Percentiles rank a stretch among this genome's conserved stretches.
These are phyloP conservation scores for Serinus canaria DNA, from an alignment of 2,113 vertebrate genomes.

Conservation along the genomic window DNA sequence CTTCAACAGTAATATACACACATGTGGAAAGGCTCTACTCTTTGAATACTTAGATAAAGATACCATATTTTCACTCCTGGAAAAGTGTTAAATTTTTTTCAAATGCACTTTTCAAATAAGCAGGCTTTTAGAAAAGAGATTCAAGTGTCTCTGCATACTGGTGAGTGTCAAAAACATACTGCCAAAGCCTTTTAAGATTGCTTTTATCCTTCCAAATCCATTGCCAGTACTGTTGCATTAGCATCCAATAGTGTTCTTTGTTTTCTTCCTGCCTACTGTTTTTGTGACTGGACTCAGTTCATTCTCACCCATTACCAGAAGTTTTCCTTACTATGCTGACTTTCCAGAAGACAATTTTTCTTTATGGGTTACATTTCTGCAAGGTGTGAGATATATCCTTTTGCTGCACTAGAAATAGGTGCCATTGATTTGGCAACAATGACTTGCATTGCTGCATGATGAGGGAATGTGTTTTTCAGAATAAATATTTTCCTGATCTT, in stretches of 20 bases:
- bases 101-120: conserved; percentile 12
- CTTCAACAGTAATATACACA: background rate
- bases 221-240: background rate
- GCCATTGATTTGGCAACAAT: background rate
- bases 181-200: background rate
- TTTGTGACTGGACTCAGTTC: background rate
- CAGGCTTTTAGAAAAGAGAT: conserved; percentile 25
- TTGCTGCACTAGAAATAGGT: background rate
- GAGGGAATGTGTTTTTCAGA: background rate
- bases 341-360: background rate
- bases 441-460: background rate
- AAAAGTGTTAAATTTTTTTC: background rate
- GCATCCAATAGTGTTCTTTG: background rate
- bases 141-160: background rate
- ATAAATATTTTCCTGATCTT: background rate
- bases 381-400: background rate
- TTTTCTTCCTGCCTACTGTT: background rate
- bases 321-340: background rate
- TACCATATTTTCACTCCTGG: background rate
- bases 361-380: background rate
- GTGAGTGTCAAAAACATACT: background rate
- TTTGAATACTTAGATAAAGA: background rate
- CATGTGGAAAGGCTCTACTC: background rate
- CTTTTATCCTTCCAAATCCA: background rate
- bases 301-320: background rate